Evolutionary conservation across 2,888 invertebrate genomes (phyloP).

Genomic region (Scotopteryx bipunctaria): DNA sequence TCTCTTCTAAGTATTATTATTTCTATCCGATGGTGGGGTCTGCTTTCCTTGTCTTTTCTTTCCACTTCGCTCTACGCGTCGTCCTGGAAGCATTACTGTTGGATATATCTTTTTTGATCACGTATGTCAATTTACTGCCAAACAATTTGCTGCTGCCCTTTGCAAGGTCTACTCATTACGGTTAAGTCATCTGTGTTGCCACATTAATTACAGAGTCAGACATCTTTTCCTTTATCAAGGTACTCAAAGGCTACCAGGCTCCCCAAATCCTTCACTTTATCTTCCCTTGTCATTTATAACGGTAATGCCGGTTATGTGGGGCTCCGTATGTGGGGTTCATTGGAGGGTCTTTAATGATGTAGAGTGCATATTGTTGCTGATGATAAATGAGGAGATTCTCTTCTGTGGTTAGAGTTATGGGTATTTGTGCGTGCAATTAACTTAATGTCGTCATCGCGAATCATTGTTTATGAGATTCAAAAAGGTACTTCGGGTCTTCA

Average conservation of each 20-base stretch:
- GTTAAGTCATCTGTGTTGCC: conserved; percentile 15
- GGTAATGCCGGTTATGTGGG: conserved; percentile 53
- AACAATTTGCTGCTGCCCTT: conserved; percentile 6
- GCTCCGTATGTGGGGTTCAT: conserved; percentile 36
- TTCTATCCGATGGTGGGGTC: too few relatives aligned
- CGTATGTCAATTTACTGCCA: too few relatives aligned
- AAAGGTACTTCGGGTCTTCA: background rate
- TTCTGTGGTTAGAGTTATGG: conserved; percentile 16
- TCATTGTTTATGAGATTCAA: background rate
- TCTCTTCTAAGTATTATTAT: too few relatives aligned
- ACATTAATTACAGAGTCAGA: conserved; percentile 21
- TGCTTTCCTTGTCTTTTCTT: too few relatives aligned
- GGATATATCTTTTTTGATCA: too few relatives aligned
- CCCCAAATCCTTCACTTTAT: conserved; percentile 57
- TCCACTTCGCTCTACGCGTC: too few relatives aligned
- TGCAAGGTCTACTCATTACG: background rate
- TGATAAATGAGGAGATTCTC: conserved; percentile 34
- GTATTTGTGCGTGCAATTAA: conserved; percentile 19
- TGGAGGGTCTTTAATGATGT: conserved; percentile 32
- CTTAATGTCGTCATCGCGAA: background rate
- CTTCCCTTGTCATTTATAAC: conserved; percentile 66
- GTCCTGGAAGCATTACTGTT: too few relatives aligned
- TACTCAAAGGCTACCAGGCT: conserved; percentile 19
- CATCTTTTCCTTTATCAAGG: conserved; percentile 24
- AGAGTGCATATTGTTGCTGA: conserved; percentile 37